phyloP scores from a whole-genome alignment of 2,113 vertebrate genomes.

The Ctenomys sociabilis region DNA sequence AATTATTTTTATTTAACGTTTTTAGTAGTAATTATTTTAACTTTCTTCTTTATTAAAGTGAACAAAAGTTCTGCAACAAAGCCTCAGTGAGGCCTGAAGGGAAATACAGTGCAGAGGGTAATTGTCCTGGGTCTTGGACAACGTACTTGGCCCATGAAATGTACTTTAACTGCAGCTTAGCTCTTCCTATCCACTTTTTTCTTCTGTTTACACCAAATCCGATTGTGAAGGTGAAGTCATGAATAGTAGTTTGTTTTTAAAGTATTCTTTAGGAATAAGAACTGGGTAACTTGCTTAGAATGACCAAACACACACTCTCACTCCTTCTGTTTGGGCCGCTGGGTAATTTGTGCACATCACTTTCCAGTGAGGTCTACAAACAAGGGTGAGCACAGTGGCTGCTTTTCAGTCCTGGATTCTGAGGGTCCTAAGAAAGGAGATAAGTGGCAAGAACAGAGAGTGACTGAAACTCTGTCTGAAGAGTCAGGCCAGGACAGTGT shows the following conservation, averaged over 20 bases:
- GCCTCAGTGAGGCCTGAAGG: background rate
- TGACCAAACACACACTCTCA: background rate
- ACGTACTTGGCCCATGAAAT: background rate
- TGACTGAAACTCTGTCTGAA: background rate
- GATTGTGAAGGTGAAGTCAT: slow-evolving; percentile 37
- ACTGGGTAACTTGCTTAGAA: slow-evolving; percentile 13
- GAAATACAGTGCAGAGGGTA: background rate
- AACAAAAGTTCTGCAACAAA: background rate
- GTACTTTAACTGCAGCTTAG: background rate
- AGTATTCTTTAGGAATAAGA: slow-evolving; percentile 21
- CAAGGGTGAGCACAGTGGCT: background rate
- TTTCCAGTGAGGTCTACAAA: slow-evolving; percentile 43
- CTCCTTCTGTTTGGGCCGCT: background rate
- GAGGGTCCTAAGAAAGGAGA: slow-evolving; percentile 17
- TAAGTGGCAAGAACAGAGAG: background rate
- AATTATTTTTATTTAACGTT: background rate
- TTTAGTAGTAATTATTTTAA: background rate
- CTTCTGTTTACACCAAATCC: slow-evolving; percentile 34
- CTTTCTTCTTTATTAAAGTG: background rate
- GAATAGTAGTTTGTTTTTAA: slow-evolving; percentile 1
- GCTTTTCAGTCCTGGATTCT: background rate
- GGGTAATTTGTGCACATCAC: background rate
- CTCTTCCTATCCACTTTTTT: background rate
- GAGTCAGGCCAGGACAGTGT: background rate
- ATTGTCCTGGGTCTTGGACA: background rate